These are phyloP conservation scores for Yponomeuta evonymella DNA, from an alignment of 2,888 invertebrate species.

Conservation along the genomic window DNA sequence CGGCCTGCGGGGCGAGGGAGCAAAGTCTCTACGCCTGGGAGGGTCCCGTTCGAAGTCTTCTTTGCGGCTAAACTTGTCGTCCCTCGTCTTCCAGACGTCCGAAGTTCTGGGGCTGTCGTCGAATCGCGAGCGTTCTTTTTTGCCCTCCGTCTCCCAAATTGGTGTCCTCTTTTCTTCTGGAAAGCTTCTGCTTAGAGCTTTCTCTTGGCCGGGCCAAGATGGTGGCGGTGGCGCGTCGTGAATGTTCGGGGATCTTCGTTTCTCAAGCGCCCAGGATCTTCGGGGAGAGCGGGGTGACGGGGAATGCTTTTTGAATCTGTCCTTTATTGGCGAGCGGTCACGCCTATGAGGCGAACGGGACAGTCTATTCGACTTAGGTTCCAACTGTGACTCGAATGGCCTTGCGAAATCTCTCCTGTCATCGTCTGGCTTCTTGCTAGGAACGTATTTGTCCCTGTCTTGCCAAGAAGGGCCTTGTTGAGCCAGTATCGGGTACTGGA, in stretches of 20 bases:
- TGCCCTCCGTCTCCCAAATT: background rate
- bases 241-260: slow-evolving; percentile 49
- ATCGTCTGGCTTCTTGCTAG: slow-evolving; percentile 37
- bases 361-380: background rate
- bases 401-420: slow-evolving; percentile 38
- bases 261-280: slow-evolving; percentile 64
- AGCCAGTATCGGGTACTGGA: slow-evolving; percentile 35
- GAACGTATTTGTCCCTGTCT: slow-evolving; percentile 28
- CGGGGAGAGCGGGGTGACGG: slow-evolving; percentile 56
- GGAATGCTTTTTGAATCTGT: slow-evolving; percentile 51
- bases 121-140: background rate
- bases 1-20: background rate
- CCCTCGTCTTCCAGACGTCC: background rate
- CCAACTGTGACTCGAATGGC: slow-evolving; percentile 23
- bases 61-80: slow-evolving; percentile 39
- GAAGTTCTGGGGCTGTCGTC: background rate
- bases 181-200: background rate
- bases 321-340: slow-evolving; percentile 49
- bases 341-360: slow-evolving; percentile 45
- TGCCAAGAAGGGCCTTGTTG: slow-evolving; percentile 42
- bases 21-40: background rate
- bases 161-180: background rate
- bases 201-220: background rate
- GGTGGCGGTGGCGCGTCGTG: slow-evolving; percentile 27
- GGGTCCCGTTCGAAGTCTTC: slow-evolving; percentile 35